Percentiles rank a stretch among this genome's conserved stretches.
Evolutionary conservation across 2,113 vertebrate genomes (phyloP).

Genomic region (Acanthisitta chloris): DNA sequence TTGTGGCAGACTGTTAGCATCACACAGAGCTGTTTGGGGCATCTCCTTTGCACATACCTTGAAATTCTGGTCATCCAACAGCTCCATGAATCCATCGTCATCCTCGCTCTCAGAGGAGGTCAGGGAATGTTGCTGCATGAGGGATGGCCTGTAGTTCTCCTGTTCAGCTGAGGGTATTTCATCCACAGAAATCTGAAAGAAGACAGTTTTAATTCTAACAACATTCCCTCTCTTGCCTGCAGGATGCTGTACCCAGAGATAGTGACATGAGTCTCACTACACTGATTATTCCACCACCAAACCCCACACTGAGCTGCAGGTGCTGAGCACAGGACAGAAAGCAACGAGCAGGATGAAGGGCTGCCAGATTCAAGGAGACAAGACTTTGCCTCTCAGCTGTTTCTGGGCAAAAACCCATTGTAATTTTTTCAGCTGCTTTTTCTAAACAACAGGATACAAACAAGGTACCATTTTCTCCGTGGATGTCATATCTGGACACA

Average conservation of each 20-base stretch:
- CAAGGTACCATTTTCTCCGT: not conserved
- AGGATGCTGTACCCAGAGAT: not conserved
- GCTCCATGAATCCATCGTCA: constrained; percentile 91
- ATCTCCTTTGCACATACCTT: constrained; percentile 21
- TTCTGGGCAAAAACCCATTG: not conserved
- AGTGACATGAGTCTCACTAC: fast-evolving
- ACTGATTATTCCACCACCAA: not conserved
- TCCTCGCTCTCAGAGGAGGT: constrained; percentile 69
- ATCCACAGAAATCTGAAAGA: constrained; percentile 39
- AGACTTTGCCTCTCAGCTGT: not conserved
- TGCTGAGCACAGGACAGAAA: not conserved
- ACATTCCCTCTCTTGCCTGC: not conserved
- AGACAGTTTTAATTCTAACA: not conserved
- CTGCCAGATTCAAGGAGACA: not conserved
- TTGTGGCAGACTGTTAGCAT: fast-evolving
- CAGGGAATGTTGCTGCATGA: constrained; percentile 73
- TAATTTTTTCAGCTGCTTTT: not conserved
- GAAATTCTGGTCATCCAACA: constrained; percentile 81
- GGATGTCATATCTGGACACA: not conserved
- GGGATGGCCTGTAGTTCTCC: constrained; percentile 57
- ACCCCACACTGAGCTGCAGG: not conserved
- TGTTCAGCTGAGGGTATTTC: not conserved
- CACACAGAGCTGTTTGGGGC: too few species aligned
- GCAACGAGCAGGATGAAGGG: not conserved
- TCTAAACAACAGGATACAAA: not conserved